phyloP scores from a whole-genome alignment of 2,888 invertebrate species.

The Monochamus alternatus region DNA sequence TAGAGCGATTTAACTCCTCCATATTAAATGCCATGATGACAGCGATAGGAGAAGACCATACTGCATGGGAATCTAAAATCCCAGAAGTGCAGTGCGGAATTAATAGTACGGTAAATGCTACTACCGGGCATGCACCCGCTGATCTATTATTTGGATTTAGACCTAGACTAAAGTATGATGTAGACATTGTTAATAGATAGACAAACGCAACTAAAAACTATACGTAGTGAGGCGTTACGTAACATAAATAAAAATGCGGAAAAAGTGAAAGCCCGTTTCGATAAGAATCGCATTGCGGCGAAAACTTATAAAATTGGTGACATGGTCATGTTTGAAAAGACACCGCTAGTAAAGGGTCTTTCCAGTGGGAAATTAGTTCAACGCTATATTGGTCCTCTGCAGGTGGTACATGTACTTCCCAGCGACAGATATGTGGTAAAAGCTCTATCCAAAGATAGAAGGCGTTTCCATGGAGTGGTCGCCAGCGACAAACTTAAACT shows the following conservation, averaged over 20 bases:
- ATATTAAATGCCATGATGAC: conserved; percentile 8
- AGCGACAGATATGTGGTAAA: no score
- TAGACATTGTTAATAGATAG: not conserved
- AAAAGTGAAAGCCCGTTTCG: not conserved
- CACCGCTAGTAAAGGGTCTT: not conserved
- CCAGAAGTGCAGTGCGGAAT: not conserved
- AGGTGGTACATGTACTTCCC: no score
- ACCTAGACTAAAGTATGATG: not conserved
- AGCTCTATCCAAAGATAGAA: no score
- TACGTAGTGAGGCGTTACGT: no score
- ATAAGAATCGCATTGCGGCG: conserved; percentile 4
- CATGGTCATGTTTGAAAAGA: conserved; percentile 7
- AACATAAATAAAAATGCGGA: conserved; percentile 34
- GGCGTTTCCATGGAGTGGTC: no score
- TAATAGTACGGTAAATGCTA: not conserved
- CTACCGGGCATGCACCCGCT: not conserved
- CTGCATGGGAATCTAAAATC: conserved; percentile 15
- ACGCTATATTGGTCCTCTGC: no score
- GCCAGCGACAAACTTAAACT: no score
- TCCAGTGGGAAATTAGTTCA: not conserved
- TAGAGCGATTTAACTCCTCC: conserved; percentile 19
- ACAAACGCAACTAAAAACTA: no score
- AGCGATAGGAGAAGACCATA: conserved; percentile 2
- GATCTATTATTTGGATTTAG: conserved; percentile 9
- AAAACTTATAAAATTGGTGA: not conserved